These are phyloP conservation scores for Strix occidentalis DNA, from an alignment of 2,797 vertebrate genomes.

Conservation along the genomic window DNA sequence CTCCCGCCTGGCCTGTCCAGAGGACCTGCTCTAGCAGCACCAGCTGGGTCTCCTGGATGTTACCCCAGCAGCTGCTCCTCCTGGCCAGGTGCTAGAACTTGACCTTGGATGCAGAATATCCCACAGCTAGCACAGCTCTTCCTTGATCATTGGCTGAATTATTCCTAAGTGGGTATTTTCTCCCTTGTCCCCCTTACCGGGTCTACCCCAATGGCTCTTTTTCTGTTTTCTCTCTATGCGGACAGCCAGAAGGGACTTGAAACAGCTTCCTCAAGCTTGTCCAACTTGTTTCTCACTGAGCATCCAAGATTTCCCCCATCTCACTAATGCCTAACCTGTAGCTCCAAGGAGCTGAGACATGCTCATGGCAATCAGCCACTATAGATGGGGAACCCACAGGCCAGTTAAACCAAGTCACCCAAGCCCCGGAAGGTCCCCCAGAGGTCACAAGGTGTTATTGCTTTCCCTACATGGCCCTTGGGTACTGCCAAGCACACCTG, in stretches of 20 bases:
- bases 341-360: not conserved
- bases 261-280: not conserved
- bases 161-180: not conserved
- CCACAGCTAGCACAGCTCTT: not conserved
- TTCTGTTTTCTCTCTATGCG: not conserved
- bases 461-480: not conserved
- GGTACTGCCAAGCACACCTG: not conserved
- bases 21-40: not conserved
- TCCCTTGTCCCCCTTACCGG: not conserved
- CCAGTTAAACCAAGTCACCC: not conserved
- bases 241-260: not conserved
- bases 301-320: not conserved
- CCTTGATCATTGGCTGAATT: not conserved
- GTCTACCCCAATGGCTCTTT: not conserved
- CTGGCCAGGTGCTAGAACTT: not conserved
- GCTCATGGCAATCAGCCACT: not conserved
- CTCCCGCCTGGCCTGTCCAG: not conserved
- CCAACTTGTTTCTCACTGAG: not conserved
- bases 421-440: not conserved
- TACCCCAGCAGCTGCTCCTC: not conserved
- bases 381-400: not conserved
- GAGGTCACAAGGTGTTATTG: not conserved
- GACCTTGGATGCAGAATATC: not conserved
- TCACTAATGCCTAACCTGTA: not conserved
- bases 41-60: not conserved